Evolutionary conservation across 1,140 invertebrate species (phyloP).

Genomic region (Sinonovacula constricta): DNA sequence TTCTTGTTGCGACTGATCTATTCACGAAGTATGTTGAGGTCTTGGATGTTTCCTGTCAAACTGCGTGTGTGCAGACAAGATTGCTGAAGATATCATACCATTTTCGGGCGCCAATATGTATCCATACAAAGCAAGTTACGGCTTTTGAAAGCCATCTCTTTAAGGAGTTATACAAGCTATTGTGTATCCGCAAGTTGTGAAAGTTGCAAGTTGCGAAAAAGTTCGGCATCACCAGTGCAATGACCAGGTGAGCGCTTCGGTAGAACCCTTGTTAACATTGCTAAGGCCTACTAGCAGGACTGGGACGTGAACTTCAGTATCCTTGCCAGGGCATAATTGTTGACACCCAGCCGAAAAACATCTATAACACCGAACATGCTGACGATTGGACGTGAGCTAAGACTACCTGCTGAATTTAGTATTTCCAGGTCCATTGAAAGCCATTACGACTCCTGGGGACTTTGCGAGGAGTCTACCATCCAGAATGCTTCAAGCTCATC

Average conservation of each 20-base stretch:
- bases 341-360: slow-evolving; percentile 37
- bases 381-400: slow-evolving; percentile 40
- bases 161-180: slow-evolving; percentile 48
- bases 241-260: slow-evolving; percentile 60
- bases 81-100: slow-evolving; percentile 72
- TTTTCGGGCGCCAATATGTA: slow-evolving; percentile 56
- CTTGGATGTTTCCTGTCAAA: slow-evolving; percentile 65
- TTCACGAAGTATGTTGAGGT: no score
- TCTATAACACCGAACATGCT: slow-evolving; percentile 37
- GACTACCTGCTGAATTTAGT: slow-evolving; percentile 36
- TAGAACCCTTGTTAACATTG: slow-evolving; percentile 56
- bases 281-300: slow-evolving; percentile 28
- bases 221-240: slow-evolving; percentile 61
- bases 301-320: slow-evolving; percentile 36
- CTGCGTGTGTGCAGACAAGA: slow-evolving; percentile 71
- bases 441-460: neutral
- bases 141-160: slow-evolving; percentile 60
- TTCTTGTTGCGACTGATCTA: slow-evolving; percentile 15
- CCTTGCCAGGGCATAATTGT: slow-evolving; percentile 44
- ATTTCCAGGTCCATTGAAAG: neutral
- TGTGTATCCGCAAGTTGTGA: slow-evolving; percentile 52
- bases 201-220: no score
- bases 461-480: neutral
- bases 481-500: no score
- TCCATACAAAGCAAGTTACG: slow-evolving; percentile 75